phyloP scores from a whole-genome alignment of 2,113 vertebrate genomes.

The Fukomys damarensis region DNA sequence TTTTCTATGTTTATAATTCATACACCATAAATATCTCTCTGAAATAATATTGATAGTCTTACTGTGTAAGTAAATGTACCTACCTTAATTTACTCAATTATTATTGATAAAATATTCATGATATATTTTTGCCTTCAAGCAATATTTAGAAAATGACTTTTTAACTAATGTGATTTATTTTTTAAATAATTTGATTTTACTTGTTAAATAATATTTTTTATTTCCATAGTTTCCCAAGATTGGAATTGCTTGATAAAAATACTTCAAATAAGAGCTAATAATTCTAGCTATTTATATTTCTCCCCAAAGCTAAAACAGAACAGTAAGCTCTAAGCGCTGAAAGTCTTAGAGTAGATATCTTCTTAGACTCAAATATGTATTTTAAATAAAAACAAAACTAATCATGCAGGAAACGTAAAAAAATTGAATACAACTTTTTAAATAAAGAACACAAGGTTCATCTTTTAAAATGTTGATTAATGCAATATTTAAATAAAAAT shows the following conservation, averaged over 20 bases:
- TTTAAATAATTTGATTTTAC: too few relatives aligned
- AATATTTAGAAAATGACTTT: background rate
- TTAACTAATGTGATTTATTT: background rate
- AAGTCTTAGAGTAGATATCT: background rate
- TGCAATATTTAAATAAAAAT: background rate
- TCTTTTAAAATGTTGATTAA: slow-evolving; percentile 30
- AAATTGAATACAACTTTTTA: background rate
- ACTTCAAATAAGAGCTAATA: background rate
- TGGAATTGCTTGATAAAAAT: background rate
- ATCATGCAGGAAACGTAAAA: background rate
- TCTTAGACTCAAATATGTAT: background rate
- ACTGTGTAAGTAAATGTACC: background rate
- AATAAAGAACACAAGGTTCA: background rate
- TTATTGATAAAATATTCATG: background rate
- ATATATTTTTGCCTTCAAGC: slow-evolving; percentile 8
- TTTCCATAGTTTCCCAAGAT: background rate
- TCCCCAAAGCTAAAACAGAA: background rate
- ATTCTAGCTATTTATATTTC: background rate
- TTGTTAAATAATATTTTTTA: too few relatives aligned
- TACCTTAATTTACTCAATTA: background rate
- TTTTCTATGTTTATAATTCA: background rate
- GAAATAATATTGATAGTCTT: background rate
- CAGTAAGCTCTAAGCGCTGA: background rate
- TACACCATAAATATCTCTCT: background rate
- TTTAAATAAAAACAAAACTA: slow-evolving; percentile 16